Evolutionary conservation across 2,797 vertebrate genomes (phyloP).

Genomic region (Galagoides demidoff): DNA sequence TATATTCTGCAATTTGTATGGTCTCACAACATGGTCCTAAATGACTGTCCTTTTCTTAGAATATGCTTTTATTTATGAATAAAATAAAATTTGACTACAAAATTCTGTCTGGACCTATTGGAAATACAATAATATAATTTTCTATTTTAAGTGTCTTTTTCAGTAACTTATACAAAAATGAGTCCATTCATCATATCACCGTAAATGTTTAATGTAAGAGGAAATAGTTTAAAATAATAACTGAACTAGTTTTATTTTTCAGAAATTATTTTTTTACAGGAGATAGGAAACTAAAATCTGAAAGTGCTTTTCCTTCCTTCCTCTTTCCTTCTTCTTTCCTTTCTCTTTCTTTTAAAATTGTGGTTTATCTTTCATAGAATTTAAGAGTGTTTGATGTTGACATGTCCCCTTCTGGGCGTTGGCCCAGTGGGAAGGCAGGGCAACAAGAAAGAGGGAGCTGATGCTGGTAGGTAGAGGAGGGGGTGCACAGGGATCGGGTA

Average conservation of each 20-base stretch:
- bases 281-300: neutral
- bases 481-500: too few species aligned
- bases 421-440: neutral
- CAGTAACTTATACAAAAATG: slow-evolving; percentile 42
- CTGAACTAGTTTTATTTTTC: neutral
- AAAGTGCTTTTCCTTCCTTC: neutral
- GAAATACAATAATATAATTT: neutral
- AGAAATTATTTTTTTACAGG: neutral
- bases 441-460: neutral
- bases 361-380: neutral
- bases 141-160: slow-evolving; percentile 32
- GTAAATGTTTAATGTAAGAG: slow-evolving; percentile 9
- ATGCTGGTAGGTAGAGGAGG: neutral
- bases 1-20: neutral
- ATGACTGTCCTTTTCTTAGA: neutral
- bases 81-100: slow-evolving; percentile 58
- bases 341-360: neutral
- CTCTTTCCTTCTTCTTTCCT: fast-evolving
- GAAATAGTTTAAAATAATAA: slow-evolving; percentile 38
- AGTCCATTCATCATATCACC: neutral
- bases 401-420: neutral
- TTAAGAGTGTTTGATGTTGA: neutral
- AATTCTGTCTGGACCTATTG: slow-evolving; percentile 45
- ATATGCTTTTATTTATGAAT: slow-evolving; percentile 31
- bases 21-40: neutral